Percentiles rank a stretch among this genome's conserved stretches.
phyloP scores from a whole-genome alignment of 1,140 invertebrate genomes.

The Gryllus bimaculatus region DNA sequence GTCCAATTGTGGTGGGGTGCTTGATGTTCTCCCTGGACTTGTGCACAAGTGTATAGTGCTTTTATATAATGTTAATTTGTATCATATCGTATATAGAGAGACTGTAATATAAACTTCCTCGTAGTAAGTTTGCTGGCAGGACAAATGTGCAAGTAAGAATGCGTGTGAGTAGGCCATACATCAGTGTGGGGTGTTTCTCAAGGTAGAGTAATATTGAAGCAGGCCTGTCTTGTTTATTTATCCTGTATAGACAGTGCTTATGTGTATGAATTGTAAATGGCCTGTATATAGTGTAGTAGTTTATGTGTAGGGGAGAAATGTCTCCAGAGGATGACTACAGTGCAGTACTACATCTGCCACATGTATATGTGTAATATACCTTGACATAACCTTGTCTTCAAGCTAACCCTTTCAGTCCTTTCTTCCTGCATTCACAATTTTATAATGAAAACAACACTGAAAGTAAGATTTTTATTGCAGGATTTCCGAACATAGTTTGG shows the following conservation, averaged over 20 bases:
- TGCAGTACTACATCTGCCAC: background rate
- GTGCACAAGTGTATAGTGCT: slow-evolving; percentile 1
- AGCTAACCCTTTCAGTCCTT: background rate
- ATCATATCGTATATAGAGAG: background rate
- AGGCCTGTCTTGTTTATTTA: background rate
- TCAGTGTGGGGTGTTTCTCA: background rate
- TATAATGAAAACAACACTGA: background rate
- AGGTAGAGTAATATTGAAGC: background rate
- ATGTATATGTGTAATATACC: background rate
- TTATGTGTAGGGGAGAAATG: background rate
- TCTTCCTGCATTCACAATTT: background rate
- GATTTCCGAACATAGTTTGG: background rate
- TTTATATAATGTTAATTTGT: slow-evolving; percentile 1
- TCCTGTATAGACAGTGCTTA: background rate
- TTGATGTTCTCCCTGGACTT: background rate
- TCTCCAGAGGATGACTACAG: background rate
- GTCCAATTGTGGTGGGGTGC: background rate
- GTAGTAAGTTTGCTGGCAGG: background rate
- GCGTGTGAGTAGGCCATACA: background rate
- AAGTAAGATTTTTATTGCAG: background rate
- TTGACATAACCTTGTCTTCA: background rate
- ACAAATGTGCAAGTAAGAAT: background rate
- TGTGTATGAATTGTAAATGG: background rate
- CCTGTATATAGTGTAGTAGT: background rate
- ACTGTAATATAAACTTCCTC: background rate